Evolutionary conservation across 2,888 invertebrate genomes (phyloP).

Genomic region (Plusia festucae): DNA sequence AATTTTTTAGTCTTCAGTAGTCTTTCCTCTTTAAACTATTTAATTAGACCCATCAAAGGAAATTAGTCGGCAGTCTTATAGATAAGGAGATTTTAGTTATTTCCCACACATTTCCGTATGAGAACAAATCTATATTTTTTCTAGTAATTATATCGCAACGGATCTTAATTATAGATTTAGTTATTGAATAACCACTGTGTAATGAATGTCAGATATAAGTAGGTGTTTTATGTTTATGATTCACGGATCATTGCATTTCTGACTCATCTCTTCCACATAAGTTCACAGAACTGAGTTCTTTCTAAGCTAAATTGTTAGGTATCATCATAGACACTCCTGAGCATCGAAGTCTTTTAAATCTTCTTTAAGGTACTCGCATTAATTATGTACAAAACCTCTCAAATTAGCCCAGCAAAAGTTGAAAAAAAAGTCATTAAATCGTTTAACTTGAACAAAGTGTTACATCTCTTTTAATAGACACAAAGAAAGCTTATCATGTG

Average conservation of each 20-base stretch:
- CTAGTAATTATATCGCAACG: slow-evolving; percentile 22
- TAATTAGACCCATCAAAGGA: background rate
- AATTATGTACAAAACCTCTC: too few species aligned
- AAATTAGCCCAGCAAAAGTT: too few species aligned
- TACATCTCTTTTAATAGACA: background rate
- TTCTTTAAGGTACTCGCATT: too few species aligned
- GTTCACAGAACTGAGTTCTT: background rate
- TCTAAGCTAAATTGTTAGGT: too few species aligned
- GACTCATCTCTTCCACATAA: background rate
- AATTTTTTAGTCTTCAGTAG: too few species aligned
- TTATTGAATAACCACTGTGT: slow-evolving; percentile 13
- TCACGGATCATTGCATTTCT: background rate
- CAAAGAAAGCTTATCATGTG: background rate
- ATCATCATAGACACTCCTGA: too few species aligned
- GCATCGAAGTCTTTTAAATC: too few species aligned
- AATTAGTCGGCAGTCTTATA: background rate
- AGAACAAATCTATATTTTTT: slow-evolving; percentile 41
- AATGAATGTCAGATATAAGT: background rate
- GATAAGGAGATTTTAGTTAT: slow-evolving; percentile 31
- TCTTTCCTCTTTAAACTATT: too few species aligned
- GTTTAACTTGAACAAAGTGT: background rate
- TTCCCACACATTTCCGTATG: slow-evolving; percentile 31
- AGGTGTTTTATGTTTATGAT: background rate
- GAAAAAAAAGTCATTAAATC: too few species aligned
- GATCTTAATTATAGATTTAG: slow-evolving; percentile 16